Evolutionary conservation across 2,113 vertebrate genomes (phyloP).

Genomic region (Capricornis sumatraensis): DNA sequence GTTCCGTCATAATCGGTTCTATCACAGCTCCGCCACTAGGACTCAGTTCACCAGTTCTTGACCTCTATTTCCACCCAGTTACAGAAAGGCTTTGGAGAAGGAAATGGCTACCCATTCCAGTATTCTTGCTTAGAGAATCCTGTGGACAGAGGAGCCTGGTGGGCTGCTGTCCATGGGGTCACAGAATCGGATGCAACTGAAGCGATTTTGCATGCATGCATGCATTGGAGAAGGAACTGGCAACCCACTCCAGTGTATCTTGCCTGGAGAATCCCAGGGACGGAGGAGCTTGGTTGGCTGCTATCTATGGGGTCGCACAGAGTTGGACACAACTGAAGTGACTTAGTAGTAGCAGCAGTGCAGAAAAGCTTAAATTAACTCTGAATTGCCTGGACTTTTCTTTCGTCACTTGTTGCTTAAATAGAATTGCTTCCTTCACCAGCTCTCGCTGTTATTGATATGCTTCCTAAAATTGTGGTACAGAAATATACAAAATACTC

Average conservation of each 20-base stretch:
- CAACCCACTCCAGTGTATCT: neutral
- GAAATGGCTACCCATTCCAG: neutral
- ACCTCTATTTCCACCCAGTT: neutral
- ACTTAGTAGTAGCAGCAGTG: neutral
- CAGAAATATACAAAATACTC: neutral
- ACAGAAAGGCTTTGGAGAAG: neutral
- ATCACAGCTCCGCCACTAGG: neutral
- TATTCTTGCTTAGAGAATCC: neutral
- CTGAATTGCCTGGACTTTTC: neutral
- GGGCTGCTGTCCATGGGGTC: neutral
- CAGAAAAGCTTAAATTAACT: neutral
- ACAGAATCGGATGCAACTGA: fast-evolving
- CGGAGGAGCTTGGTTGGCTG: neutral
- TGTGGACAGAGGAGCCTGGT: neutral
- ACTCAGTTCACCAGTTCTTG: neutral
- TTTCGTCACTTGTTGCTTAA: neutral
- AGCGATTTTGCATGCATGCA: neutral
- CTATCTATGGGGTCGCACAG: fast-evolving
- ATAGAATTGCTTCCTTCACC: neutral
- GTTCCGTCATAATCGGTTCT: neutral
- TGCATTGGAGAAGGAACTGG: neutral
- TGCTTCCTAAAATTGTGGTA: neutral
- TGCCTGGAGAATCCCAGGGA: neutral
- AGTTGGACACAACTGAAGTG: neutral
- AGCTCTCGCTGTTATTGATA: neutral